Base-by-base conservation (phyloP, 1,140 invertebrate genomes). In the honey bee (Apis mellifera) region DNA sequence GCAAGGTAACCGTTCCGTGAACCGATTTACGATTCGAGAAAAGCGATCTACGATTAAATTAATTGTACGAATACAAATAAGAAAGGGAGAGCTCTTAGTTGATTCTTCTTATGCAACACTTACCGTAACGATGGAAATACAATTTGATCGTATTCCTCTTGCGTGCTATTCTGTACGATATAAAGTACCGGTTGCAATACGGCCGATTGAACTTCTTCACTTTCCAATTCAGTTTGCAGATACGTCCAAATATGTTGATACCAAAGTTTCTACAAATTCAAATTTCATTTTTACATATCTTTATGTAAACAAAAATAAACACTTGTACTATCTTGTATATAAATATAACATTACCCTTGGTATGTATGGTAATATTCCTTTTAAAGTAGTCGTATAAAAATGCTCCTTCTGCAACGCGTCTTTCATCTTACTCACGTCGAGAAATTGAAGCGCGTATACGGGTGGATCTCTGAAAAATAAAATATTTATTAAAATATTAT, bases 161-260 rank as follows among this genome's bases (percentile, higher is more conserved):
- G 94, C 0, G 96, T 96, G 60, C 97, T 96, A 83, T 98, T 96
- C 86, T 98, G 97, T 76, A 99, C 97, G 79, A 99, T 96, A 91
- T 96, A 97, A 69, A 99, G 95, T 75, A 99, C 96, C 0, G 98
- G 97, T 89, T 98, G 97, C 54, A 99, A 94, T 9, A 98, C 98
- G 1, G 97, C 96, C 1, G 98, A 97, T 70, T 99, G 95, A 21
- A 98, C 97, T 90, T 99, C 98, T 74, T 97, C 96, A 55, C 96
- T 96, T 89, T 96, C 95, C 92, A 99, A 96, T 93, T 99, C 98
- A 72, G 96, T 95, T 90, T 97, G 96, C 69, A 99, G 94, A 90
- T 96, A 97, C 26, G 98, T 98, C 97, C 98, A 98, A 50, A 99
- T 96, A 92, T 98, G 97, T 93, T 98, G 97, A 94, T 98, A 99